phyloP scores from a whole-genome alignment of 2,888 invertebrate species.

The Myopa testacea region DNA sequence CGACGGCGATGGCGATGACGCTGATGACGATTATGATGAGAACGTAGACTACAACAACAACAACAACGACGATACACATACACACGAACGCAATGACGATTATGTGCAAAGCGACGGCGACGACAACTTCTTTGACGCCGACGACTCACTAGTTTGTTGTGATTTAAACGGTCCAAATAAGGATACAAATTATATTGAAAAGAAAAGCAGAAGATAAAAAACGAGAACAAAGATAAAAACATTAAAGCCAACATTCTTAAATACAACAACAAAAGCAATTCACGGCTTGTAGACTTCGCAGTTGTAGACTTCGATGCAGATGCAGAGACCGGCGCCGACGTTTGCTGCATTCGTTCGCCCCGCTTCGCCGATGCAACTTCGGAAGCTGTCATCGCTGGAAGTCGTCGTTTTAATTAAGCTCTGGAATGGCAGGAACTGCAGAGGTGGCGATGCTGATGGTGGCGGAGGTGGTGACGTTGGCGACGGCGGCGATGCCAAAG shows the following conservation, averaged over 20 bases:
- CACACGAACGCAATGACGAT: neutral
- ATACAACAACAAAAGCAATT: neutral
- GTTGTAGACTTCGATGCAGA: neutral
- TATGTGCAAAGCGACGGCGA: neutral
- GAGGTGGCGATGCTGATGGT: neutral
- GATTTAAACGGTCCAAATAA: slow-evolving; percentile 32
- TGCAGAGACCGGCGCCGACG: neutral
- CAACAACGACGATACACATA: too few relatives aligned
- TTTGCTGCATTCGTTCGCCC: too few relatives aligned
- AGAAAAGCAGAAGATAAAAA: neutral
- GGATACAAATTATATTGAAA: neutral
- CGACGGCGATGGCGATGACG: too few relatives aligned
- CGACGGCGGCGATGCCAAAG: slow-evolving; percentile 9
- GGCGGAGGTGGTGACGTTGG: neutral
- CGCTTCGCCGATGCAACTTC: too few relatives aligned
- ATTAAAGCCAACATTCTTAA: neutral
- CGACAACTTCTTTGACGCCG: neutral
- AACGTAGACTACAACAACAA: too few relatives aligned
- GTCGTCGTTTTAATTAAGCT: slow-evolving; percentile 37
- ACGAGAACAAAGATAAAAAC: neutral
- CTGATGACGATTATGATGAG: too few relatives aligned
- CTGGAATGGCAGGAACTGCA: slow-evolving; percentile 30
- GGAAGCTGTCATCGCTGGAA: neutral
- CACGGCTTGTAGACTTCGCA: neutral
- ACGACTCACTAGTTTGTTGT: neutral